A percentile compares a stretch with the other conserved stretches of the same genome.
These are phyloP conservation scores for Platerodrilus igneus DNA, from an alignment of 2,888 invertebrate genomes.

Conservation along the genomic window DNA sequence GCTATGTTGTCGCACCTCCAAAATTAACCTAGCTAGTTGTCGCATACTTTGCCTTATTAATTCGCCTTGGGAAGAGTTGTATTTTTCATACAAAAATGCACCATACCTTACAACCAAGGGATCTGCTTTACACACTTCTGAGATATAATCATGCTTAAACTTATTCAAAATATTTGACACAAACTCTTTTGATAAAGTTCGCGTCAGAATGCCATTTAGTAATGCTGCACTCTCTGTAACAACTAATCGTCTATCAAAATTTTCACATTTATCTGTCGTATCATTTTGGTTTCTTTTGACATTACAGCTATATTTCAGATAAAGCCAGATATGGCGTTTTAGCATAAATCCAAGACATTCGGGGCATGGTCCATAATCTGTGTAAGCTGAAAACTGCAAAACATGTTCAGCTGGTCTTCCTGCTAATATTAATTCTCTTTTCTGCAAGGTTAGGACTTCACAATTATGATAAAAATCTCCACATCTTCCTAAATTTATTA, in stretches of 20 bases:
- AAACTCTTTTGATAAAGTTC: background rate
- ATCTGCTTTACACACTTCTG: slow-evolving; percentile 1
- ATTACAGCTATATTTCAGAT: slow-evolving; percentile 7
- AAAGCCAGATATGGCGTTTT: slow-evolving; percentile 7
- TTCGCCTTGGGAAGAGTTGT: too few relatives aligned
- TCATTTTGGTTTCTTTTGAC: background rate
- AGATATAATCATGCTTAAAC: slow-evolving; percentile 3
- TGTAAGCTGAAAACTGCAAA: background rate
- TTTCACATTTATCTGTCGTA: background rate
- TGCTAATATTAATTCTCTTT: slow-evolving; percentile 6
- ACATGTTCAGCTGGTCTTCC: slow-evolving; percentile 1
- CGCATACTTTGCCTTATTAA: too few relatives aligned
- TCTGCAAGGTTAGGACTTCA: background rate
- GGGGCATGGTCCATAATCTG: slow-evolving; percentile 10
- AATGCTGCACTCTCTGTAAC: slow-evolving; percentile 1
- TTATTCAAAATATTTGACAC: slow-evolving; percentile 2
- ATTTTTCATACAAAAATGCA: too few relatives aligned
- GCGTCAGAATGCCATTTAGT: background rate
- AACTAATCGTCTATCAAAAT: background rate
- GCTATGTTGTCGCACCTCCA: too few relatives aligned
- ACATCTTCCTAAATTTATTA: background rate
- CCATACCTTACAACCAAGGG: too few relatives aligned
- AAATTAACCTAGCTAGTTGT: too few relatives aligned
- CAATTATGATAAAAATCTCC: slow-evolving; percentile 10
- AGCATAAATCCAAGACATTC: slow-evolving; percentile 10